These are phyloP conservation scores for Brachionus asplanchnoidis DNA, from an alignment of 1,140 invertebrate species.

Conservation along the genomic window DNA sequence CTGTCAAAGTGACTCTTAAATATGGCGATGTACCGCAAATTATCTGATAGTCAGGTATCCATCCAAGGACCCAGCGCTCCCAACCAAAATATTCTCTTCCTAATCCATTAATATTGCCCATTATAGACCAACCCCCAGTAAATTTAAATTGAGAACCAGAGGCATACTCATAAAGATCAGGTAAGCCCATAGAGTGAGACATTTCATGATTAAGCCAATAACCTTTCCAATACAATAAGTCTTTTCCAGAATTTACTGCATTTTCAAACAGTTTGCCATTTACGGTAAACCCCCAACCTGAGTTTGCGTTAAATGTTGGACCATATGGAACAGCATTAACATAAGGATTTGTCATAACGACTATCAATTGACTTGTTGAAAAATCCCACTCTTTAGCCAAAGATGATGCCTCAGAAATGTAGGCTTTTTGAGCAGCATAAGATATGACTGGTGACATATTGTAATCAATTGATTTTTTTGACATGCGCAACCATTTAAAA, in stretches of 20 bases:
- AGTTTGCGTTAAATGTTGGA: neutral
- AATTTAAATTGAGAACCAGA: neutral
- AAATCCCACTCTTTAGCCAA: neutral
- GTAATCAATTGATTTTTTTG: neutral
- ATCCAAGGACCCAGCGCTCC: neutral
- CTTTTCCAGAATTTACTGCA: neutral
- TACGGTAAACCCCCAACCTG: neutral
- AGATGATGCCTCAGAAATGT: neutral
- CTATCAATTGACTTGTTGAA: slow-evolving; percentile 19
- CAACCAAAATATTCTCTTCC: neutral
- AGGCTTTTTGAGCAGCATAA: neutral
- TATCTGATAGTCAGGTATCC: neutral
- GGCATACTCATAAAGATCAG: neutral
- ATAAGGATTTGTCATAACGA: neutral
- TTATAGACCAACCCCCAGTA: neutral
- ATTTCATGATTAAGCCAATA: neutral
- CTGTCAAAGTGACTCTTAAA: neutral
- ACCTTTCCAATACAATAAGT: neutral
- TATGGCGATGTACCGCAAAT: neutral
- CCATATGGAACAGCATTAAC: neutral
- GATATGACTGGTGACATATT: neutral
- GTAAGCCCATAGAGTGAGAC: neutral
- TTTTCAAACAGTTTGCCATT: slow-evolving; percentile 8
- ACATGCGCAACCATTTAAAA: neutral
- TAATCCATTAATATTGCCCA: neutral